phyloP scores from a whole-genome alignment of 2,113 vertebrate species.

The Peromyscus leucopus region DNA sequence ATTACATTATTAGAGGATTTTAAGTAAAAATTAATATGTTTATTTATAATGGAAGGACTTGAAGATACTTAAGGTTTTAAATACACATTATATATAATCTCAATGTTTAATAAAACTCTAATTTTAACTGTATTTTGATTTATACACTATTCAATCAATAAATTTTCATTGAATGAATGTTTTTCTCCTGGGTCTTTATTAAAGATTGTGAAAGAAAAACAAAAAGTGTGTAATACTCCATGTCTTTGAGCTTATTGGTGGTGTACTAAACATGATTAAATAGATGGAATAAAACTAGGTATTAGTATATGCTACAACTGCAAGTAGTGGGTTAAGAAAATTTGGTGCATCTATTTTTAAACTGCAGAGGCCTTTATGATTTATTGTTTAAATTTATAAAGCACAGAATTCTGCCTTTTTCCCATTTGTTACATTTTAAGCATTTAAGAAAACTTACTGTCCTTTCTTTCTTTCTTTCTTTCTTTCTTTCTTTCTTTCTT shows the following conservation, averaged over 20 bases:
- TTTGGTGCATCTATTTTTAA: background rate
- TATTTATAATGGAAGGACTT: background rate
- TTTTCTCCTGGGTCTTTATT: background rate
- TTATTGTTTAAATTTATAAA: background rate
- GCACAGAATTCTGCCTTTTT: background rate
- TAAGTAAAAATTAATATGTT: background rate
- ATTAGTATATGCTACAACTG: background rate
- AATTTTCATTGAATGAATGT: background rate
- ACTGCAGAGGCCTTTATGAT: background rate
- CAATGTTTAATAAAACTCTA: background rate
- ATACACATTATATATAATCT: background rate
- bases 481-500: background rate
- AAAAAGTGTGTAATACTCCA: background rate
- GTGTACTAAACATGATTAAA: background rate
- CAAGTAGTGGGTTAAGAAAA: background rate
- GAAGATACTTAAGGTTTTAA: background rate
- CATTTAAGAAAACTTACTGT: background rate
- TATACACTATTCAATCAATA: background rate
- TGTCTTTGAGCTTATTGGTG: background rate
- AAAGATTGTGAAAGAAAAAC: background rate
- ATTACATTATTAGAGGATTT: background rate
- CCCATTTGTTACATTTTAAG: slow-evolving; percentile 27
- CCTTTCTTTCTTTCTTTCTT: no score
- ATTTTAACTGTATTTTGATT: slow-evolving; percentile 3
- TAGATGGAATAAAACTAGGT: background rate